Conservation (phyloP, 2,888 invertebrate species). For the Aleiodes leptofemur region DNA sequence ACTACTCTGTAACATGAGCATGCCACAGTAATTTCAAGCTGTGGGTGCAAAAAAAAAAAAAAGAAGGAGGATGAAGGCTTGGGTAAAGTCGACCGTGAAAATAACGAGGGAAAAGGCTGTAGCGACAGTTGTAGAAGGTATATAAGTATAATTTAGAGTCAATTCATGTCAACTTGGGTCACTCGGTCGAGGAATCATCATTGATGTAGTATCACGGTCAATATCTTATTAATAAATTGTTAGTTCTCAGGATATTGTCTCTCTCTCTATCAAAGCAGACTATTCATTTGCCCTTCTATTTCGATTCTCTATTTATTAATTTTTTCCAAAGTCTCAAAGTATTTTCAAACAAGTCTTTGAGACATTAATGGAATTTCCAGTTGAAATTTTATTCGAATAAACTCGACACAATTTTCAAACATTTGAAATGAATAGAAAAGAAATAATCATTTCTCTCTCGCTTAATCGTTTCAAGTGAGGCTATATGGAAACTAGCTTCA, state of each 20-base stretch:
- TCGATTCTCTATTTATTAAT: too few species aligned
- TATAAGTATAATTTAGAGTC: conserved; percentile 18
- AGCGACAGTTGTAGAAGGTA: conserved; percentile 4
- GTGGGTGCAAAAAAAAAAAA: conserved; percentile 9
- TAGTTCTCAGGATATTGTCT: background rate
- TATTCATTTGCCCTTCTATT: too few species aligned
- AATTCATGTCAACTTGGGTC: conserved; percentile 20
- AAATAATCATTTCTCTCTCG: too few species aligned
- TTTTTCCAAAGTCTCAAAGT: too few species aligned
- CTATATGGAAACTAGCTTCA: too few species aligned
- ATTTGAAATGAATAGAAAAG: too few species aligned
- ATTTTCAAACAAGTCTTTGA: too few species aligned
- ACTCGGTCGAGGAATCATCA: conserved; percentile 29
- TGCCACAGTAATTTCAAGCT: conserved; percentile 4
- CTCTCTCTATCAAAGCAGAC: too few species aligned
- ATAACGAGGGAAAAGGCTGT: conserved; percentile 32
- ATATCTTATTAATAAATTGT: conserved; percentile 13
- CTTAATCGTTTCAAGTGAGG: too few species aligned
- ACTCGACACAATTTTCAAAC: too few species aligned
- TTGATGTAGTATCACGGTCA: conserved; percentile 28
- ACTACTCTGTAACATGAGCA: conserved; percentile 13
- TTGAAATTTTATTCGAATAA: too few species aligned
- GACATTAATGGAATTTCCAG: too few species aligned
- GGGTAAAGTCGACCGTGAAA: conserved; percentile 29
- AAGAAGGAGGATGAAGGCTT: conserved; percentile 3